Evolutionary conservation across 92 coral and sea anemone genomes (phyloP), one percentile per base, ranked within the genome.

Genomic region (Phenganax marumi): DNA sequence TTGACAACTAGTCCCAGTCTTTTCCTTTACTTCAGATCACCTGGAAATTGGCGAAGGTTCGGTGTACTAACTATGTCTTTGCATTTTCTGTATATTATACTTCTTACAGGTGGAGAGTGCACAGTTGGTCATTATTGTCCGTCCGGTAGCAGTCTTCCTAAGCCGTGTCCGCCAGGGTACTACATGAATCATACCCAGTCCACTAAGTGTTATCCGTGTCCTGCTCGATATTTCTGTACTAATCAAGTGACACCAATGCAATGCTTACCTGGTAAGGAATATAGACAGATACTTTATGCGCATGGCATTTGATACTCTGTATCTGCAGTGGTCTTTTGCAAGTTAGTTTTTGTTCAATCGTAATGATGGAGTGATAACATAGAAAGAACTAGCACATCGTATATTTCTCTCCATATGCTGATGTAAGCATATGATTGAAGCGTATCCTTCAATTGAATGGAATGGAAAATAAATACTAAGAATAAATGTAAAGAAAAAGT

Each of bases 61-160:
- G 43, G 43, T 33, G 43, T 33, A 33, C 43, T 5, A 33, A 33
- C 43, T 33, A 5, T 33, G 43, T 33, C 43, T 33, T 33, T 5
- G 5, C 43, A 33, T 1, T 33, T 33, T 33, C 43, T 33, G 43
- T 23, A 18, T n/a, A 24, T 65, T 12, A 51, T 61, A 60, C 14
- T 77, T 79, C 7, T n/a, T 81, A 46, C 76, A 96, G 99, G 99
- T 76, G 92, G 93, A 55, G 84, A 82, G 81, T 96, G 99, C 69
- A 81, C 83, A 85, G 83, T 89, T 79, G 99, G 99, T 16, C 99
- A 96, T 78, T 87, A 92, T 75, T 96, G 99, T 73, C 99, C 99
- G 25, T 57, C 68, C 3, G 99, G 99, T 12, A 96, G 97, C 56
- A 88, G 96, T 74, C 86, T 81, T 11, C 99, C 99, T 21, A 61